Percentiles rank a stretch among this genome's conserved stretches.
Conservation (phyloP, 2,797 vertebrate genomes). For the Podarcis siculus region DNA sequence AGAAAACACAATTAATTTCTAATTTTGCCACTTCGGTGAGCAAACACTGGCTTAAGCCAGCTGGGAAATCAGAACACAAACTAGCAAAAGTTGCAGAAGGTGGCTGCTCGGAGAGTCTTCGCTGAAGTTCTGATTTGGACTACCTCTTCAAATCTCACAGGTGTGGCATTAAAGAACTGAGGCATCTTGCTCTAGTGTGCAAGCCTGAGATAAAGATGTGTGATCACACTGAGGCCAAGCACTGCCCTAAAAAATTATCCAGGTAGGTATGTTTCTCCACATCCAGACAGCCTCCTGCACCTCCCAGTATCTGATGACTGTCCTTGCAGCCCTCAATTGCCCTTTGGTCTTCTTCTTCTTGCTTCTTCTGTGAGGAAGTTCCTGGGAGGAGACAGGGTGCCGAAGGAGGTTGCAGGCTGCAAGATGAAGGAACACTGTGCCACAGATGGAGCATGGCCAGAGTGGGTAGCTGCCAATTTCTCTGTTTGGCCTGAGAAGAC, state of each 20-base stretch:
- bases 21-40: conserved; percentile 61
- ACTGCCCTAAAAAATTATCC: background rate
- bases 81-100: conserved; percentile 7
- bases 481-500: background rate
- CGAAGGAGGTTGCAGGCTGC: background rate
- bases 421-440: background rate
- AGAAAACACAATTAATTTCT: conserved; percentile 65
- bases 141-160: background rate
- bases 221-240: background rate
- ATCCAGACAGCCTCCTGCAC: background rate
- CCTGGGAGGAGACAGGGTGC: background rate
- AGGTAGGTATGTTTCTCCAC: background rate
- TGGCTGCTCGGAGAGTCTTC: conserved; percentile 14
- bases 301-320: background rate
- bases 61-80: conserved; percentile 7
- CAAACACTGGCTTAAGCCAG: conserved; percentile 53
- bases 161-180: conserved; percentile 14
- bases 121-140: rapidly evolving
- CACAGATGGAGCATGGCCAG: too few species aligned
- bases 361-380: background rate
- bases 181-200: background rate
- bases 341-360: background rate
- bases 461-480: background rate
- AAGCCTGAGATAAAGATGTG: background rate
- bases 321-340: background rate